Base-by-base conservation (phyloP, 2,797 vertebrate species). In the Amblyraja radiata region DNA sequence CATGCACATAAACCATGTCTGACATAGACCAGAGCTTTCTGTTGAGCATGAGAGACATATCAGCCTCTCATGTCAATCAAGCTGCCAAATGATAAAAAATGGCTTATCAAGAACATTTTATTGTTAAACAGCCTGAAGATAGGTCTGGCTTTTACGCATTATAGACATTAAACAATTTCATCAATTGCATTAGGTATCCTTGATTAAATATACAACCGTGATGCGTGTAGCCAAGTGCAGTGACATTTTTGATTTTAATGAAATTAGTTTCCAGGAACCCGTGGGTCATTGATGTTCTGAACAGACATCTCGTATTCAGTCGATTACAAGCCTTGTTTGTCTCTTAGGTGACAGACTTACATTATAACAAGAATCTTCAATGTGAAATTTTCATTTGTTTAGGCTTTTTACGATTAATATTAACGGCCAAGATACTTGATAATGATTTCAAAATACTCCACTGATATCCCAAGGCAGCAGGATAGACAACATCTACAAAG, bases 61-160 rank as follows among this genome's bases (percentile, higher is more conserved):
- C 83, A 86, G 58, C 58, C 28, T 63, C 54, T 6, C 83, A 58
- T 86, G 58, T 63, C 83, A 88, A 36, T 68, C 84, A 88, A 18
- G 61, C 32, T 88, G 84, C n/a, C 68, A 63, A 88, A 86, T 25
- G 25, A 86, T 63, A 86, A 86, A 14, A 63, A 86, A 61, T 36
- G n/a, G 1, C 16, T 88, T 68, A 68, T 88, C 84, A 88, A 88
- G 84, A 88, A 14, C 18, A 36, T 63, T n/a, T 68, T 68, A 68
- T 88, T 88, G 84, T 88, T n/a, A 86, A 88, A 88, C 36, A 36
- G 84, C 84, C 84, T 88, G 84, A 68, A 88, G 84, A 88, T 65
- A 88, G 84, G 84, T 88, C 84, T 88, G 84, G 84, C 63, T 88
- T 36, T 88, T 88, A 65, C 84, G n/a, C 61, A 88, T 88, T 68